Conservation (phyloP, 2,888 invertebrate species). For the Acanthosepion pharaonis region DNA sequence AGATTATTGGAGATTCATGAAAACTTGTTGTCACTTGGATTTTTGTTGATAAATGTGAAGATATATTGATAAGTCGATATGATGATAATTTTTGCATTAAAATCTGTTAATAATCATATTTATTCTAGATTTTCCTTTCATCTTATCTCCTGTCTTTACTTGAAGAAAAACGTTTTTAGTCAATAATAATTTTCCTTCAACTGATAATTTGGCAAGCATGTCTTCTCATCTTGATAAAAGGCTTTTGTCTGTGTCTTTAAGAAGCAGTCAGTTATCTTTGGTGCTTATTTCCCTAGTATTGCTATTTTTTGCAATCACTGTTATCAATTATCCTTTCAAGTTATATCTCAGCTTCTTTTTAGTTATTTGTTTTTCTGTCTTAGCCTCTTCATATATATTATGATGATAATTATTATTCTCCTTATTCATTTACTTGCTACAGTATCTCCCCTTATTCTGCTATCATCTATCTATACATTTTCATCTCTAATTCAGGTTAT, state of each 20-base stretch:
- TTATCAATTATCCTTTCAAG: not conserved
- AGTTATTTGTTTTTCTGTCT: not conserved
- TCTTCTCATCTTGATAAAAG: not conserved
- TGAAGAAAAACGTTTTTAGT: not conserved
- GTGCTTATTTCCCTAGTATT: not conserved
- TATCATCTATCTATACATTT: not conserved
- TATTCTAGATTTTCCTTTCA: not conserved
- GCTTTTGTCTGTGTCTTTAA: not conserved
- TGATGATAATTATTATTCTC: not conserved
- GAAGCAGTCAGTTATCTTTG: not conserved
- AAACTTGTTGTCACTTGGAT: no score
- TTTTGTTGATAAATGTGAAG: no score
- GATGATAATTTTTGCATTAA: not conserved
- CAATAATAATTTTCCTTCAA: not conserved
- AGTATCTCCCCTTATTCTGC: not conserved
- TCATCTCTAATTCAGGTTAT: not conserved
- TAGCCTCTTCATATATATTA: not conserved
- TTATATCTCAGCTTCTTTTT: not conserved
- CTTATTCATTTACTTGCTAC: not conserved
- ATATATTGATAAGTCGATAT: no score
- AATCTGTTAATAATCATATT: not conserved
- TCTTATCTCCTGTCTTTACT: not conserved
- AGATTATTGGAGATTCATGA: no score
- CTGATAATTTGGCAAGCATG: conserved; percentile 4
- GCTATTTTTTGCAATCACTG: not conserved